Percentiles rank a stretch among this genome's conserved stretches.
These are phyloP conservation scores for Tapirus indicus DNA, from an alignment of 2,797 vertebrate species.

Conservation along the genomic window DNA sequence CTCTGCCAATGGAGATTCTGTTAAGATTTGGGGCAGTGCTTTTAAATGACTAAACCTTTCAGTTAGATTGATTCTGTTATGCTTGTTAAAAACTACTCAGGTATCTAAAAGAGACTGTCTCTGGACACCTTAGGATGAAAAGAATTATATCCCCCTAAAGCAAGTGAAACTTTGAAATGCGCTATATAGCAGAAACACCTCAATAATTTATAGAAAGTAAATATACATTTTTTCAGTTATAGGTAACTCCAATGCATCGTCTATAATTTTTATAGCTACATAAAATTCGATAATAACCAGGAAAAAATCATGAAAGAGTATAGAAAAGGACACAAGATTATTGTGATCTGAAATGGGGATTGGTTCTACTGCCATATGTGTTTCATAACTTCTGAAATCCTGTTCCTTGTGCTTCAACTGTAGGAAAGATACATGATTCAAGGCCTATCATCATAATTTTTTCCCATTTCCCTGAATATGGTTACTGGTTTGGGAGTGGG, in stretches of 20 bases:
- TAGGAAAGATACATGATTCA: neutral
- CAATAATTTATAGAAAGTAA: neutral
- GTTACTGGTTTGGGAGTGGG: neutral
- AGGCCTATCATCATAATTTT: rapidly evolving
- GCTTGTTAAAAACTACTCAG: neutral
- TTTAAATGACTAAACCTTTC: neutral
- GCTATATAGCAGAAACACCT: neutral
- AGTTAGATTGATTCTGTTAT: neutral
- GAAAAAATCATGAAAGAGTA: neutral
- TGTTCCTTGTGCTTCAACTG: neutral
- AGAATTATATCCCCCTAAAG: neutral
- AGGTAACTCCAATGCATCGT: neutral
- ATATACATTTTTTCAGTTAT: neutral
- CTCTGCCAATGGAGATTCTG: neutral
- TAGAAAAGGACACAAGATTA: neutral
- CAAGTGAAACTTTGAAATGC: neutral
- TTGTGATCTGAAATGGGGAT: neutral
- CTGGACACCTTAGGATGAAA: neutral
- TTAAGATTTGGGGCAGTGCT: neutral
- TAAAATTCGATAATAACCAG: neutral
- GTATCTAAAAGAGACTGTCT: neutral
- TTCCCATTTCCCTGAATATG: neutral
- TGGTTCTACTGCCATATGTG: neutral
- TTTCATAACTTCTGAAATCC: neutral
- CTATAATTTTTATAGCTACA: neutral